Evolutionary conservation across 1,140 invertebrate genomes (phyloP), one percentile per base, ranked within the genome.

Genomic region (Listronotus bonariensis): DNA sequence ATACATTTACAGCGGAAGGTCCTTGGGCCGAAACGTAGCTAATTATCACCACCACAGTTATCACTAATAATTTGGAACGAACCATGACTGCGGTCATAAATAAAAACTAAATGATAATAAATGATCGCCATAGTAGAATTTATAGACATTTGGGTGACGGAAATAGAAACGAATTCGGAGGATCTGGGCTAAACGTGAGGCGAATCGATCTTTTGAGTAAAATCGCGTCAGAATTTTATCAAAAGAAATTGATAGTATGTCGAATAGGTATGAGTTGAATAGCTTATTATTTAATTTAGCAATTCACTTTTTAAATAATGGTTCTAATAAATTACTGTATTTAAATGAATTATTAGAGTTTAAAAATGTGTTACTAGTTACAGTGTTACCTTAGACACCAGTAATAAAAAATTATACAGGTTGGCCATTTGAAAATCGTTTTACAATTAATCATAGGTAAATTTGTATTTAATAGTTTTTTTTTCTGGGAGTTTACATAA

Each of bases 1-100:
- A 79, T 70, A 88, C 74, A 56, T 84, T 84, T 1, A 83, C 79
- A 6, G 87, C 87, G 20, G 85, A 83, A 49, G 72, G 71, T 12
- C 71, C 68, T 41, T 70, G 73, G 12, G 65, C 49, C 17, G 54
- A 48, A 20, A 58, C 58, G 11, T 57, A 55, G 48, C 61, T 11
- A 20, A 55, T 46, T 11, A 52, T 45, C 17, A 59, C 49, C 38
- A 74, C 36, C 43, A 74, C 36, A 15, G 69, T 46, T 18, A 71
- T 10, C 32, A 67, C 59, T 53, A 69, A 54, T 18, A 69, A 65
- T 62, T 70, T 70, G 40, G 72, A 57, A 57, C 48, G 60, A 62
- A 67, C 67, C 63, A 70, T 68, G 46, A 38, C 51, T 43, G 32
- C 15, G 51, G 34, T 57, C 36, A 61, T 18, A 56, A 58, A 60